phyloP scores from a whole-genome alignment of 2,113 vertebrate genomes.

The Atherinomorus stipes region DNA sequence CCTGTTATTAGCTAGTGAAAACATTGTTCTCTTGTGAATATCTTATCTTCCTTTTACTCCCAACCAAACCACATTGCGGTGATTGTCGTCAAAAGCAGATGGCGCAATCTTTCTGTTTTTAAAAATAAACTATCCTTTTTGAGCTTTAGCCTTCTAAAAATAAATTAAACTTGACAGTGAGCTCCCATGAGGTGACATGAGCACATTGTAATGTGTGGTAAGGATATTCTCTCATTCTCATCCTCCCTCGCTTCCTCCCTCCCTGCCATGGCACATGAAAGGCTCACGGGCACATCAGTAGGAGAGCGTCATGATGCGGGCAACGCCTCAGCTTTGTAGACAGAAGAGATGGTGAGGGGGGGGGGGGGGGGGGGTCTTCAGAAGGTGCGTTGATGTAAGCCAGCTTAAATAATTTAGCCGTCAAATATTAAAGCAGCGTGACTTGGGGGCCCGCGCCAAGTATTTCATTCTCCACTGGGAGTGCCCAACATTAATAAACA shows the following conservation, averaged over 20 bases:
- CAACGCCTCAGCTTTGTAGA: conserved; percentile 56
- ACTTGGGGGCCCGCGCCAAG: conserved; percentile 44
- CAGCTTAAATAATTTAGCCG: conserved; percentile 76
- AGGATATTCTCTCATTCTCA: conserved; percentile 31
- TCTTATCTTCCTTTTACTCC: neutral
- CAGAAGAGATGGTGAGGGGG: conserved; percentile 29
- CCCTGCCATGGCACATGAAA: conserved; percentile 49
- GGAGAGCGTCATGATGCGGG: conserved; percentile 17
- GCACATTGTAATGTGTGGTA: conserved; percentile 3
- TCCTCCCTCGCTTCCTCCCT: conserved; percentile 23
- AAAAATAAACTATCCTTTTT: conserved; percentile 8
- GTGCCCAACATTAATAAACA: conserved; percentile 76
- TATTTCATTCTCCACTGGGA: conserved; percentile 58
- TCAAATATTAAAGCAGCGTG: conserved; percentile 74
- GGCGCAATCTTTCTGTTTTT: neutral
- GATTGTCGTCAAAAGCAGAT: neutral
- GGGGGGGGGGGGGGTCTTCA: conserved; percentile 40
- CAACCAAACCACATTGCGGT: neutral
- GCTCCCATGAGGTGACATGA: conserved; percentile 34
- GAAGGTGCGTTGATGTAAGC: conserved; percentile 72
- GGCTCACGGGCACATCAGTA: conserved; percentile 32
- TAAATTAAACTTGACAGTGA: conserved; percentile 15
- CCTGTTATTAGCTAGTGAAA: too few species aligned
- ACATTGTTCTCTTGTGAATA: neutral
- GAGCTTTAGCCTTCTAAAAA: conserved; percentile 5